Evolutionary conservation across 2,888 invertebrate species (phyloP).

Genomic region (Metallyticus violacea): DNA sequence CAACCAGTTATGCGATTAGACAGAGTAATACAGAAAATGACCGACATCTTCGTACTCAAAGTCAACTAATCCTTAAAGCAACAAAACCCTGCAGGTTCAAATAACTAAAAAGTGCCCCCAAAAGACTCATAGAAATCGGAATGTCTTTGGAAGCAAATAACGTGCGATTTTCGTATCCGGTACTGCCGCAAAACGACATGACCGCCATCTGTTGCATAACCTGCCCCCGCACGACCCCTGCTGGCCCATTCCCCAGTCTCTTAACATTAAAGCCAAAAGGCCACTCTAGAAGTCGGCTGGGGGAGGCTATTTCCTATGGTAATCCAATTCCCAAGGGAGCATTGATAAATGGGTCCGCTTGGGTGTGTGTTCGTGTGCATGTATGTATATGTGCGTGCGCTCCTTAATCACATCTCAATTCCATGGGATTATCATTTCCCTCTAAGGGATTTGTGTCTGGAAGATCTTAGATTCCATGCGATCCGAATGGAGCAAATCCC

Average conservation of each 20-base stretch:
- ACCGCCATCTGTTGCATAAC: background rate
- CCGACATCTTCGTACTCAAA: too few relatives aligned
- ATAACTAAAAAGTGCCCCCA: background rate
- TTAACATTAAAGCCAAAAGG: background rate
- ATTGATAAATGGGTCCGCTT: constrained; percentile 4
- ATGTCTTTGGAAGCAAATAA: background rate
- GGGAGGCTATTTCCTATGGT: constrained; percentile 28
- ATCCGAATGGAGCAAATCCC: constrained; percentile 31
- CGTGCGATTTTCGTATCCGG: background rate
- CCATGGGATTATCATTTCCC: constrained; percentile 3
- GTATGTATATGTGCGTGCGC: too few relatives aligned
- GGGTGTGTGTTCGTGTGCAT: constrained; percentile 13
- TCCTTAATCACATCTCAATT: constrained; percentile 10
- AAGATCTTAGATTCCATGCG: constrained; percentile 26
- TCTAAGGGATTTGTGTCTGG: constrained; percentile 14
- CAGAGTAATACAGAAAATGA: too few relatives aligned
- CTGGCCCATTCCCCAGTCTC: too few relatives aligned
- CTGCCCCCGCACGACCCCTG: background rate
- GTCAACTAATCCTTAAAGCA: background rate
- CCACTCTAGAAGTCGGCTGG: background rate
- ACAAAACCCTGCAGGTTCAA: background rate
- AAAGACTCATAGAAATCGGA: background rate
- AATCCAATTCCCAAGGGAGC: constrained; percentile 35
- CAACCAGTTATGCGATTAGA: too few relatives aligned
- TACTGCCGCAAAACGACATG: background rate